phyloP scores from a whole-genome alignment of 2,113 vertebrate genomes.

The Psammodynastes pulverulentus region DNA sequence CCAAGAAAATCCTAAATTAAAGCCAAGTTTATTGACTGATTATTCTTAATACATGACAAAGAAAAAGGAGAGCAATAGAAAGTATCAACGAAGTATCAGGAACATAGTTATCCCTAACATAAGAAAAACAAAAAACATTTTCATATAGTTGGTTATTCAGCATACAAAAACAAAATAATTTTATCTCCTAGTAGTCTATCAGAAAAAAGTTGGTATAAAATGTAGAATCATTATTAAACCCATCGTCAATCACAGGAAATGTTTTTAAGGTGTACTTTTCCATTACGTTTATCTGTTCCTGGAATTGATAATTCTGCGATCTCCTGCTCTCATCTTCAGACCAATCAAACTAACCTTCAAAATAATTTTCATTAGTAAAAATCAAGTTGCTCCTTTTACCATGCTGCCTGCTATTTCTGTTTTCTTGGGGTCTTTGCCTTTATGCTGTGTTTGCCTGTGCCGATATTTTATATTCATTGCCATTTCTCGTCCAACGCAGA shows the following conservation, averaged over 20 bases:
- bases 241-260: not conserved
- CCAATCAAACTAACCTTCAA: not conserved
- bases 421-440: slow-evolving; percentile 1
- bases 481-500: slow-evolving; percentile 18
- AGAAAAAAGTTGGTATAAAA: not conserved
- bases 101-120: not conserved
- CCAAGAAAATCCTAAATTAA: not conserved
- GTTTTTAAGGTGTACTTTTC: not conserved
- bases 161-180: not conserved
- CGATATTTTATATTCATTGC: not conserved
- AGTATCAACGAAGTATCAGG: not conserved
- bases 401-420: not conserved
- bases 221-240: not conserved
- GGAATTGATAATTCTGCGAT: not conserved
- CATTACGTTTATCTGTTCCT: not conserved
- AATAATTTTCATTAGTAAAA: not conserved
- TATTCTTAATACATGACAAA: not conserved
- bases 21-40: not conserved
- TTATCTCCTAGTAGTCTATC: not conserved
- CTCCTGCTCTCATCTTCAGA: not conserved
- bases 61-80: not conserved
- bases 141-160: not conserved
- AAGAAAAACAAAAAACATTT: not conserved
- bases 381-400: not conserved
- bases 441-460: not conserved